Base-by-base conservation (phyloP, 1,140 invertebrate genomes). In the Probaryconus sp. region DNA sequence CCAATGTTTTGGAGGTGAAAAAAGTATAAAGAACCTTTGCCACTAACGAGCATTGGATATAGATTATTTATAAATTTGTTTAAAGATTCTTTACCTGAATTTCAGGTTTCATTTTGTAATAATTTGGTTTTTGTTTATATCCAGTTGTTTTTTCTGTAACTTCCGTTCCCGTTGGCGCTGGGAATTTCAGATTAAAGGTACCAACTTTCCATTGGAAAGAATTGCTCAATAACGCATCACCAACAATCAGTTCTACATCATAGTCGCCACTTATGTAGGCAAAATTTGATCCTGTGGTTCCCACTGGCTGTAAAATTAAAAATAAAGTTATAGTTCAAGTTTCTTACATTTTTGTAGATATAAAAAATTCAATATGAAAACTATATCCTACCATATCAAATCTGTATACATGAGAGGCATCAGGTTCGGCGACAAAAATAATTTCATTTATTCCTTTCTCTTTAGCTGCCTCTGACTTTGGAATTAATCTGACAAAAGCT, bases 401-500 rank as follows among this genome's bases (percentile, higher is more conserved):
- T 88, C 95, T 96, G 80, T 98, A 97, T n/a, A 92, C 89, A 74
- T 93, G 92, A 65, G 89, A 88, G 38, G 90, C 89, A 81, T 98
- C 97, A n/a, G 93, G 91, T 83, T 98, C 97, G 9, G 96, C 95
- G 17, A 98, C 93, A 83, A 97, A 98, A 76, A 98, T 93, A 20
- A 97, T 94, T 89, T 99, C 97, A 69, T 93, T 91, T 11, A 92
- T 89, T 0, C 89, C 90, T 40, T 91, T 89, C 10, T 88, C 82
- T 78, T 94, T 88, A 1, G 87, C 88, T 0, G 37, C 50, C 6
- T 45, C 26, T 0, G 78, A 73, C 0, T 64, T 40, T 0, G 84
- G 87, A 17, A 88, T 89, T 13, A 99, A 89, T 13, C 94, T 91
- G 2, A 99, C 91, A 88, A 99, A 99, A 0, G 96, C 94, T 89